Base-by-base conservation (phyloP, 1,140 invertebrate genomes). In the Gonioctena quinquepunctata region DNA sequence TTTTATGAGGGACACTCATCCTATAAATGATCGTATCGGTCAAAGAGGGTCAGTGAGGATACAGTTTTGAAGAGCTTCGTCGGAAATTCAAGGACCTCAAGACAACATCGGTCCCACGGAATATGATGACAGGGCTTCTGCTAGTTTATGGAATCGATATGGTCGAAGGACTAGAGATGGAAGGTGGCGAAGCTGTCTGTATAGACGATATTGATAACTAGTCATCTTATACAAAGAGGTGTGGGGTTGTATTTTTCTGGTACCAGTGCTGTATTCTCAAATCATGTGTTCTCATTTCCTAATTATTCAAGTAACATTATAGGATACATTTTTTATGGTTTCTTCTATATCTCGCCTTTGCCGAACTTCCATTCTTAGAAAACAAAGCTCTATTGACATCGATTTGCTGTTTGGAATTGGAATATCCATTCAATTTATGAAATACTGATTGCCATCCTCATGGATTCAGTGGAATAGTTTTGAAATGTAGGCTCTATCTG, bases 121-220 rank as follows among this genome's bases (percentile, higher is more conserved):
- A 27, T 57, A 56, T 22, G 61, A 56, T 19, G 49, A 56, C 13
- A 22, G 27, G 3, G 26, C 18, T 27, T 54, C 52, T 50, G 33
- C 7, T 25, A 23, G 28, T 25, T 71, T 68, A 33, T 69, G 66
- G 61, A 61, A 59, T n/a, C 23, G 71, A 25, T 66, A 65, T 69
- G 67, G 67, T 3, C 54, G 42, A 19, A 56, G 26, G 42, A 21
- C 27, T 19, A 2, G 33, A 18, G 13, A 49, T 3, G 18, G n/a
- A 63, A 68, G 50, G 18, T 13, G 33, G 25, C 33, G 50, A 16
- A 13, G 7, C 0, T 64, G 5, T 16, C 6, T 25, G 49, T 64
- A n/a, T 8, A 7, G 3, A n/a, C 42, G 21, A 13, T 19, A 21
- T 13, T 49, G n/a, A 22, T 6, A 13, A 16, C 48, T 54, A 56